These are phyloP conservation scores for Epinephelus lanceolatus DNA, from an alignment of 2,113 vertebrate species.

Conservation along the genomic window DNA sequence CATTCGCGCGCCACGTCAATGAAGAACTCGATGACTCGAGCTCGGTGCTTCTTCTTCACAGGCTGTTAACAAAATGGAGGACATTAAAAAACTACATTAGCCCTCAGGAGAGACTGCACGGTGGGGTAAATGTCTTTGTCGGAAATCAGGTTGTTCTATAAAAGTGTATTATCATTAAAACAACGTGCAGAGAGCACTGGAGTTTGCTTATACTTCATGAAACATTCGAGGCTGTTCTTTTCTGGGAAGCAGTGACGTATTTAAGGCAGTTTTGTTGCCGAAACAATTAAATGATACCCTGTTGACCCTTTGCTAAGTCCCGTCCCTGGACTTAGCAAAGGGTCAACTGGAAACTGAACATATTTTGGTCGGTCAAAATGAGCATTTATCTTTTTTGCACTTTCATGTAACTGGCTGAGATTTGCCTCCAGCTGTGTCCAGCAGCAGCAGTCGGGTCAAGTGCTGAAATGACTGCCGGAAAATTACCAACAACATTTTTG, in stretches of 20 bases:
- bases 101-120: neutral
- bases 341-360: too few relatives aligned
- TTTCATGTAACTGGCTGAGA: neutral
- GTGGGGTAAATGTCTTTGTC: neutral
- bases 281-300: neutral
- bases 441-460: too few relatives aligned
- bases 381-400: neutral
- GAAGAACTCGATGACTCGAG: slow-evolving; percentile 94
- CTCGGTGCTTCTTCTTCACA: slow-evolving; percentile 95
- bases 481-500: neutral
- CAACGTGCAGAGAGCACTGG: too few relatives aligned
- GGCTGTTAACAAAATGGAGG: slow-evolving; percentile 80
- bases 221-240: neutral
- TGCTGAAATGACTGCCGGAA: neutral
- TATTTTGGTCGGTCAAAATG: too few relatives aligned
- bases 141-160: neutral
- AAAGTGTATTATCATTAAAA: neutral
- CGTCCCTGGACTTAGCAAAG: too few relatives aligned
- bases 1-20: slow-evolving; percentile 95
- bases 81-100: neutral
- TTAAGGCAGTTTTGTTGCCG: neutral
- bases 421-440: neutral
- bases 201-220: neutral
- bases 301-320: too few relatives aligned
- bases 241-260: neutral